phyloP scores from a whole-genome alignment of 2,888 invertebrate genomes.

The Melieria picta region DNA sequence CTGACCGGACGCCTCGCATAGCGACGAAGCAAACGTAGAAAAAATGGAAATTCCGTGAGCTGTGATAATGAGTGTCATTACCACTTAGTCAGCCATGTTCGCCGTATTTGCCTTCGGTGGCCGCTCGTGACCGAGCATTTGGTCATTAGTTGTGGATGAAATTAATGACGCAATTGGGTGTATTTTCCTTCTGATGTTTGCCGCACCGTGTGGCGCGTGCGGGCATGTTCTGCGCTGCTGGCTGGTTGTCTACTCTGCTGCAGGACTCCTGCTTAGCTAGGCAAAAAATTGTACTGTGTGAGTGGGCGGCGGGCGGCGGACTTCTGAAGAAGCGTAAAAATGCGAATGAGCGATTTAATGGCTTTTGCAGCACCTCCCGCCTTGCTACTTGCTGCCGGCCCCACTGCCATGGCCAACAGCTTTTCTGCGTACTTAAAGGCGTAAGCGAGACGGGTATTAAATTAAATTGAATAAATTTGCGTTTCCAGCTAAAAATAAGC shows the following conservation, averaged over 20 bases:
- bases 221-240: not conserved
- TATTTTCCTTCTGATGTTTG: not conserved
- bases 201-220: not conserved
- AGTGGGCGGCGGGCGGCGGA: no score
- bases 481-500: conserved; percentile 3
- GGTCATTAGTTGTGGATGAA: conserved; percentile 43
- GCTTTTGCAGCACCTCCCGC: no score
- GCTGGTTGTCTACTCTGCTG: conserved; percentile 8
- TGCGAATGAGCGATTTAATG: no score
- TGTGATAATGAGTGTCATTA: conserved; percentile 38
- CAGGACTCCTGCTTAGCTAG: conserved; percentile 22
- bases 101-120: not conserved
- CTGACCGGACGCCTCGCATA: no score
- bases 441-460: not conserved
- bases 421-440: no score
- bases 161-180: conserved; percentile 45
- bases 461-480: not conserved
- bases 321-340: no score
- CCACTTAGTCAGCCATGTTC: conserved; percentile 28
- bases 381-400: no score
- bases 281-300: not conserved
- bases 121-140: conserved; percentile 27
- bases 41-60: conserved; percentile 8
- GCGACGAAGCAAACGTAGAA: conserved; percentile 14
- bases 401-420: no score